phyloP scores from a whole-genome alignment of 2,888 invertebrate genomes.

The Ecdyonurus torrentis region DNA sequence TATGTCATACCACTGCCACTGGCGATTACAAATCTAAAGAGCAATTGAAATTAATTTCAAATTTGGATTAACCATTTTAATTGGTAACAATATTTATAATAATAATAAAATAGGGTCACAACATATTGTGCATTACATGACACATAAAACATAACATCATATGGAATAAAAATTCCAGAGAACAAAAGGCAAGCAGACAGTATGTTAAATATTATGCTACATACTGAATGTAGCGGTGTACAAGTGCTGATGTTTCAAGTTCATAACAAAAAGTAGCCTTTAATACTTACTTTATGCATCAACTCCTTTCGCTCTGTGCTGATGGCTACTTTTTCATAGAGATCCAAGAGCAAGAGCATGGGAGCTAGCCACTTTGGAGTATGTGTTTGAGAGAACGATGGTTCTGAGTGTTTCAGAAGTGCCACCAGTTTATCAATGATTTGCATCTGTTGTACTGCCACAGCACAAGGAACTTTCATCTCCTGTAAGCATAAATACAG shows the following conservation, averaged over 20 bases:
- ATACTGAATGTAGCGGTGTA: too few relatives aligned
- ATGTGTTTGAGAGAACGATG: conserved; percentile 12
- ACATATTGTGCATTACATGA: too few relatives aligned
- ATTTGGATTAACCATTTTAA: too few relatives aligned
- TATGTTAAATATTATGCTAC: too few relatives aligned
- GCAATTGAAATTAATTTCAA: too few relatives aligned
- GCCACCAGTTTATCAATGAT: background rate
- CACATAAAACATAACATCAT: background rate
- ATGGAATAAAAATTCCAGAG: background rate
- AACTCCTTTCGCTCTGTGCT: conserved; percentile 46
- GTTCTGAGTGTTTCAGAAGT: background rate
- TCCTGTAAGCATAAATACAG: conserved; percentile 26
- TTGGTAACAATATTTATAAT: too few relatives aligned
- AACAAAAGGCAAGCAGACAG: too few relatives aligned
- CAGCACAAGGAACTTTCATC: conserved; percentile 46
- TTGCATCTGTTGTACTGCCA: conserved; percentile 25
- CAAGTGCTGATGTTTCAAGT: too few relatives aligned
- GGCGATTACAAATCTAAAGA: conserved; percentile 12
- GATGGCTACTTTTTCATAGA: conserved; percentile 56
- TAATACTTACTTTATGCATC: conserved; percentile 34
- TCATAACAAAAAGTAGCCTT: background rate
- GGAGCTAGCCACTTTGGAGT: conserved; percentile 64
- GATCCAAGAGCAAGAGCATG: conserved; percentile 52
- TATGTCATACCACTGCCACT: conserved; percentile 73
- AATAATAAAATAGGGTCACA: too few relatives aligned